Conservation (phyloP, 1,140 invertebrate genomes). For the Drosophila biarmipes region DNA sequence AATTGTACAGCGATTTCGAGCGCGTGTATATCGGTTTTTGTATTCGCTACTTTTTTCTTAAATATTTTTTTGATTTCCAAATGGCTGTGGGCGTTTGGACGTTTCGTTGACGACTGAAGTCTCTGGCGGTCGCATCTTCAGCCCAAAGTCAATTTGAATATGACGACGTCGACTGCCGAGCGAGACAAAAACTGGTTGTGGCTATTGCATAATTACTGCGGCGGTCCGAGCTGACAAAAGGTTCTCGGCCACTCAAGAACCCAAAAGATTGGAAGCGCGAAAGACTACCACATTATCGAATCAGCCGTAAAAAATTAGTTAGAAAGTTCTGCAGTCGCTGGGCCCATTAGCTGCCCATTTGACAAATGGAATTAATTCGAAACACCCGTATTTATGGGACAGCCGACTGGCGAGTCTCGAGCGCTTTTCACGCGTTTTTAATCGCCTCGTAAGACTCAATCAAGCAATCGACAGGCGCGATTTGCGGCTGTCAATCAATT, state of each 20-base stretch:
- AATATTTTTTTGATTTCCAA: not conserved
- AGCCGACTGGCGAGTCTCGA: not conserved
- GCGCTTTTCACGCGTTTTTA: constrained; percentile 51
- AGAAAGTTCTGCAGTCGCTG: constrained; percentile 42
- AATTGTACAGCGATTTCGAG: constrained; percentile 29
- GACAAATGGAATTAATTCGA: constrained; percentile 38
- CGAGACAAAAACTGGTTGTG: constrained; percentile 72
- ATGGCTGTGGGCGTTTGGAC: constrained; percentile 62
- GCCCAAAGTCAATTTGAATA: constrained; percentile 74
- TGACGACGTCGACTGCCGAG: constrained; percentile 50
- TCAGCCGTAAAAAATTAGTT: constrained; percentile 27
- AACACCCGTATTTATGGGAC: constrained; percentile 34
- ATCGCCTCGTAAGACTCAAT: constrained; percentile 49
- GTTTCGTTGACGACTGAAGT: constrained; percentile 68
- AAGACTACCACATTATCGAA: constrained; percentile 5
- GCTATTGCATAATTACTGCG: constrained; percentile 72
- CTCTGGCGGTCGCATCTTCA: constrained; percentile 65
- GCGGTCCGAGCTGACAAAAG: constrained; percentile 39
- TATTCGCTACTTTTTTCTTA: constrained; percentile 3
- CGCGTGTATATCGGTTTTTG: constrained; percentile 21
- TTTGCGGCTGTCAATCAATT: constrained; percentile 59
- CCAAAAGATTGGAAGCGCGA: constrained; percentile 39
- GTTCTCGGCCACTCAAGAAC: constrained; percentile 41
- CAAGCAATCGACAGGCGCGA: constrained; percentile 36
- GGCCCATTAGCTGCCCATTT: constrained; percentile 42